Conservation (phyloP, 2,113 vertebrate genomes). For the Oplegnathus fasciatus region DNA sequence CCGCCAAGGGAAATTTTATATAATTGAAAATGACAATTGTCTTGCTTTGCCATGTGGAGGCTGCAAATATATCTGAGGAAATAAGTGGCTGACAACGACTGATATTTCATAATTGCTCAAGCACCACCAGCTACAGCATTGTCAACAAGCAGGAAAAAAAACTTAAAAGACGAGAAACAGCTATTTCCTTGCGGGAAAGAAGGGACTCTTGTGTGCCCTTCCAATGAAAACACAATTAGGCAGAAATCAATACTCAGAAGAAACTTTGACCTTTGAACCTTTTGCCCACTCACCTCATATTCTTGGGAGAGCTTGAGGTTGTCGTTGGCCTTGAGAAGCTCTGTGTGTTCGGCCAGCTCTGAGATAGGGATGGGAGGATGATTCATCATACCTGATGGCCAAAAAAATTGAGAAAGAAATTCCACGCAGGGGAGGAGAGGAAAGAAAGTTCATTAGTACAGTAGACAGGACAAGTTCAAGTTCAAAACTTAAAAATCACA, state of each 20-base stretch:
- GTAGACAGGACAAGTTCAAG: neutral
- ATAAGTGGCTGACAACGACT: neutral
- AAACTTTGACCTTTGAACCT: conserved; percentile 34
- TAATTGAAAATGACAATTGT: conserved; percentile 39
- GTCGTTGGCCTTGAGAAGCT: conserved; percentile 97
- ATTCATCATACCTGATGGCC: conserved; percentile 93
- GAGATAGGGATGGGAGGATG: conserved; percentile 96
- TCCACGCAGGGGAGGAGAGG: conserved; percentile 27
- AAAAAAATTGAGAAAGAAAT: conserved; percentile 41
- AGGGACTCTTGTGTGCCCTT: neutral
- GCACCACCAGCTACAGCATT: neutral
- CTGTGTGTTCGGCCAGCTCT: conserved; percentile 96
- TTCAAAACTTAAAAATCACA: conserved; percentile 15
- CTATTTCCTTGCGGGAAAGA: neutral
- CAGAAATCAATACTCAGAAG: conserved; percentile 48
- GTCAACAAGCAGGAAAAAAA: neutral
- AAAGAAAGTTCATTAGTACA: conserved; percentile 35
- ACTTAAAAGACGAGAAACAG: neutral
- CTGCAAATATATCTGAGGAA: conserved; percentile 28
- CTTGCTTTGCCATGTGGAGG: conserved; percentile 11
- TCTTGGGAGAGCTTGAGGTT: conserved; percentile 99
- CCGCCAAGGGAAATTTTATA: conserved; percentile 12
- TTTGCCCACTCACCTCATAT: conserved; percentile 90
- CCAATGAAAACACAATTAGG: conserved; percentile 58
- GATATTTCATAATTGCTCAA: conserved; percentile 30